Base-by-base conservation (phyloP, 2,888 invertebrate species). In the Zeuzera pyrina region DNA sequence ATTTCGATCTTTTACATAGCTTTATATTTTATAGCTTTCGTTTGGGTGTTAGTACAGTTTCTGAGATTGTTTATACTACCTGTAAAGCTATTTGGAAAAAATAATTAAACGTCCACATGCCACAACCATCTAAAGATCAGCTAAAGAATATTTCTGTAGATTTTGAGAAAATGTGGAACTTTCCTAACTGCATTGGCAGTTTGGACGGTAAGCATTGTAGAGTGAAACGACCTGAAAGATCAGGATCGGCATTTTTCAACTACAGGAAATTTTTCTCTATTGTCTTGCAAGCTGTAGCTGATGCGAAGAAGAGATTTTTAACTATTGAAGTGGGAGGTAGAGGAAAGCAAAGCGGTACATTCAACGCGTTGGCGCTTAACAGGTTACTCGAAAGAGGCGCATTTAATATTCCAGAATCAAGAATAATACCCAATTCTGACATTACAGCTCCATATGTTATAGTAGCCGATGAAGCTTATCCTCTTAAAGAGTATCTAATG, bases 401-500 rank as follows among this genome's bases (percentile, higher is more conserved):
- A 21, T 33, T 42, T 6, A 42, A 47, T 39, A 36, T 44, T 15
- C 42, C 43, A 4, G 31, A 31, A 40, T 39, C 42, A 34, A 44
- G 38, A 41, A 35, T 31, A 40, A 39, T 56, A 41, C 53, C 56
- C 13, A 38, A 42, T 36, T 42, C 44, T 39, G 34, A 44, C 23
- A 45, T 44, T 34, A 38, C 23, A 35, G 38, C 36, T 33, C 57
- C 50, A 39, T 43, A 44, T 42, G 51, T 50, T 36, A 16, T 55
- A 36, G 16, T 51, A 33, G 54, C 42, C 30, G 47, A 53, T 44
- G 47, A 49, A 44, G 49, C 45, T 31, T 53, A 45, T 42, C 38
- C 38, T 33, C 34, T 42, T 29, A 38, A 42, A 39, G 31, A 32
- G 5, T 42, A 43, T 36, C 5, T 41, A 26, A 36, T 43, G 38